A percentile compares a stretch with the other conserved stretches of the same genome.
These are phyloP conservation scores for Ashinkailepas kermadecensis DNA, from an alignment of 2,888 invertebrate genomes.

Conservation along the genomic window DNA sequence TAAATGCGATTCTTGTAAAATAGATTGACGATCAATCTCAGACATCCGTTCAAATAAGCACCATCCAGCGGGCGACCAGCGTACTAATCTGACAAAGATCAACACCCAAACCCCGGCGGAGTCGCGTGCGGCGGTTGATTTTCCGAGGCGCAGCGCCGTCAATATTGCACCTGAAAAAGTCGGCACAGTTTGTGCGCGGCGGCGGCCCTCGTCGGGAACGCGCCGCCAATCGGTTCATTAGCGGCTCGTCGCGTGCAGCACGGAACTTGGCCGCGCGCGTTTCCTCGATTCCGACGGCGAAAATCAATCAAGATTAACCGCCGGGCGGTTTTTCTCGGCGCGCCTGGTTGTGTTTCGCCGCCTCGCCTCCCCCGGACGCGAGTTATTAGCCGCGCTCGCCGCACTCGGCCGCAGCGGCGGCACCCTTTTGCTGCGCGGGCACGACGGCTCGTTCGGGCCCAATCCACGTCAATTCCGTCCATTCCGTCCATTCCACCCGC, in stretches of 20 bases:
- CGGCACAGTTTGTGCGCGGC: background rate
- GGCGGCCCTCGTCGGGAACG: background rate
- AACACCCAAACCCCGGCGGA: too few species aligned
- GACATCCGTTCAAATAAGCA: too few species aligned
- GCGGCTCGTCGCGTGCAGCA: background rate
- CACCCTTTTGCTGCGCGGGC: background rate
- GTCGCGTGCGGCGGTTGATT: too few species aligned
- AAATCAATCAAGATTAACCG: slow-evolving; percentile 11
- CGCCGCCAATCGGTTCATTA: slow-evolving; percentile 14
- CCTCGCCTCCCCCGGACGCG: background rate
- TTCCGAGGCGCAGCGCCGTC: too few species aligned
- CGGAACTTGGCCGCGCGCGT: background rate
- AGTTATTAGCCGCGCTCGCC: background rate
- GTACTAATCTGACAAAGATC: too few species aligned
- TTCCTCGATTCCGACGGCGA: background rate
- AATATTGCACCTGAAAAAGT: background rate
- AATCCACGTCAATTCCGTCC: background rate
- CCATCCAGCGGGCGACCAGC: too few species aligned
- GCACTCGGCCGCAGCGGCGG: background rate
- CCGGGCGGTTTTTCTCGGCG: background rate
- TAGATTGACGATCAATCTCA: too few species aligned
- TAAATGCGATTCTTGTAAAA: too few species aligned
- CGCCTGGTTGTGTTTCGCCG: background rate
- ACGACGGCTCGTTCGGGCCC: background rate
- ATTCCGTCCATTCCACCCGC: background rate